phyloP scores from a whole-genome alignment of 1,140 invertebrate genomes.

The Akabosia matsudoensis region DNA sequence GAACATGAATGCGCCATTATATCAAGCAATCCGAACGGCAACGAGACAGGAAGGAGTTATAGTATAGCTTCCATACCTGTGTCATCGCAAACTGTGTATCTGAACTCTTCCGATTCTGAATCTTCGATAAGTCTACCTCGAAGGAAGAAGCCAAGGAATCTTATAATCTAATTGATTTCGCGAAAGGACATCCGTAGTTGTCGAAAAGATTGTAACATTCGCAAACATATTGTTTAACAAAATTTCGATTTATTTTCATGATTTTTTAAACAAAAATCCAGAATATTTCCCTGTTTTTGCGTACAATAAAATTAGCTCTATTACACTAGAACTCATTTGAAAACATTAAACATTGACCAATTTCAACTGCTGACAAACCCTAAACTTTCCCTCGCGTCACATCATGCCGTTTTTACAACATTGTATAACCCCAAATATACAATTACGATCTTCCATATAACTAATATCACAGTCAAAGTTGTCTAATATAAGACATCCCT shows the following conservation, averaged over 20 bases:
- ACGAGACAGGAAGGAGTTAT: neutral
- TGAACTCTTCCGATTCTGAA: slow-evolving; percentile 15
- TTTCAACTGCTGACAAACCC: no score
- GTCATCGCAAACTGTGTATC: neutral
- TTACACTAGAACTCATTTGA: no score
- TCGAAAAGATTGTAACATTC: no score
- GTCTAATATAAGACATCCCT: neutral
- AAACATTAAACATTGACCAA: no score
- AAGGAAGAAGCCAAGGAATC: neutral
- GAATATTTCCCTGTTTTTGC: no score
- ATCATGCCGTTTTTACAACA: neutral
- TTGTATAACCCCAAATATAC: neutral
- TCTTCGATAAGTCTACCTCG: neutral
- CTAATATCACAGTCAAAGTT: neutral
- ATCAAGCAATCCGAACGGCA: neutral
- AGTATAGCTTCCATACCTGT: neutral
- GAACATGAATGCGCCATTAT: neutral
- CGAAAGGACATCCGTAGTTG: no score
- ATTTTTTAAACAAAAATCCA: no score
- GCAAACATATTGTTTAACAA: no score
- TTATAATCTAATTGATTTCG: neutral
- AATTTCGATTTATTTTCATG: no score
- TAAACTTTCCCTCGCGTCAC: neutral
- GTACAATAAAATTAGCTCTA: no score
- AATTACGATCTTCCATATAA: no score